A percentile compares a stretch with the other conserved stretches of the same genome.
phyloP scores from a whole-genome alignment of 2,888 invertebrate species.

The Metacarcinus magister region DNA sequence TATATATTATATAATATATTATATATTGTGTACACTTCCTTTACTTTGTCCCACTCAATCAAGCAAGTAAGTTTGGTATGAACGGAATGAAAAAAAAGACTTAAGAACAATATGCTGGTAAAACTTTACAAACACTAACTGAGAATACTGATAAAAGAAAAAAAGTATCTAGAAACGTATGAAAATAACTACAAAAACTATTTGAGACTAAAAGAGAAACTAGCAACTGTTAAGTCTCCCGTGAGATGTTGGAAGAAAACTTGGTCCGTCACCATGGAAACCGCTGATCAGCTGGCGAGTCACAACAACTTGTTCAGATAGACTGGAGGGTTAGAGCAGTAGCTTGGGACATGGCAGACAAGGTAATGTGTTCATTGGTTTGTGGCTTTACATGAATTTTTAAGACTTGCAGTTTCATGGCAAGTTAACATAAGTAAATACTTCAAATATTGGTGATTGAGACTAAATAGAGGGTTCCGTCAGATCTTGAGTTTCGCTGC shows the following conservation, averaged over 20 bases:
- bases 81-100: too few species aligned
- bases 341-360: neutral
- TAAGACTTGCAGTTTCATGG: too few species aligned
- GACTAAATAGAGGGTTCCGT: neutral
- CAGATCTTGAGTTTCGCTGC: constrained; percentile 71
- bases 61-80: neutral
- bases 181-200: too few species aligned
- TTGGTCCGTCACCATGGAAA: neutral
- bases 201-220: neutral
- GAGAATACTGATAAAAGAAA: neutral
- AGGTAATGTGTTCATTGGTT: neutral
- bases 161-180: neutral
- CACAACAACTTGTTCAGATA: neutral
- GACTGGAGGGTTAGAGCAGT: neutral
- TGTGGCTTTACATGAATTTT: too few species aligned
- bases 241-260: neutral
- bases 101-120: too few species aligned
- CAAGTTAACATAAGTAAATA: neutral
- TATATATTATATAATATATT: constrained; percentile 61
- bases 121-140: too few species aligned
- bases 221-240: neutral
- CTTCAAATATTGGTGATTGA: neutral
- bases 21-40: constrained; percentile 50
- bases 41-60: neutral
- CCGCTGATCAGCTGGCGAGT: neutral